Evolutionary conservation across 1,140 invertebrate genomes (phyloP), one percentile per base, ranked within the genome.

Genomic region (Ruditapes philippinarum): DNA sequence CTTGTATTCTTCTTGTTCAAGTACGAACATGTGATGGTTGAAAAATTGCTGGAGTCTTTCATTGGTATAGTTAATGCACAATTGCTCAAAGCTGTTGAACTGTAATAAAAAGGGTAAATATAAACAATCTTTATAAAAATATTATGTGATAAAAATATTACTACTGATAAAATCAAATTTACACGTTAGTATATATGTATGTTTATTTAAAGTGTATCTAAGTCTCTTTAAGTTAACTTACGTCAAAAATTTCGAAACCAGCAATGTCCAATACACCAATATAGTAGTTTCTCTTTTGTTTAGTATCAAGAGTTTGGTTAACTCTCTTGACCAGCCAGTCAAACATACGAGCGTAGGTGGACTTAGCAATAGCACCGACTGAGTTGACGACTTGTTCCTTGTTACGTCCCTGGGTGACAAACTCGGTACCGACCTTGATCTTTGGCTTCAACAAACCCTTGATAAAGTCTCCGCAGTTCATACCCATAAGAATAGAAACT

Each of bases 61-160:
- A 96, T 99, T 99, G 96, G 99, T 99, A 97, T 99, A 99, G 97
- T 99, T 99, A 97, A 99, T 99, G 97, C 99, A 99, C 96, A 99
- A 97, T 97, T 99, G 99, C 97, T 99, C 99, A 97, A 99, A 99
- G 96, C 98, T 98, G 97, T 99, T 99, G 97, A 97, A 99, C 98
- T 99, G 97, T 96, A 97, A 92, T 45, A 28, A 36, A 51, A 51
- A 9, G 22, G 49, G n/a, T n/a, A n/a, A n/a, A n/a, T n/a, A n/a
- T n/a, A n/a, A n/a, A n/a, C n/a, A n/a, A n/a, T n/a, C n/a, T n/a
- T n/a, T n/a, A n/a, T n/a, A n/a, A n/a, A n/a, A n/a, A n/a, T n/a
- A n/a, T n/a, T n/a, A n/a, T n/a, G n/a, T n/a, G n/a, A n/a, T n/a
- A n/a, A n/a, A n/a, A n/a, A n/a, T n/a, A n/a, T n/a, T n/a, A n/a